phyloP scores from a whole-genome alignment of 2,888 invertebrate genomes.

The Callinectes sapidus region DNA sequence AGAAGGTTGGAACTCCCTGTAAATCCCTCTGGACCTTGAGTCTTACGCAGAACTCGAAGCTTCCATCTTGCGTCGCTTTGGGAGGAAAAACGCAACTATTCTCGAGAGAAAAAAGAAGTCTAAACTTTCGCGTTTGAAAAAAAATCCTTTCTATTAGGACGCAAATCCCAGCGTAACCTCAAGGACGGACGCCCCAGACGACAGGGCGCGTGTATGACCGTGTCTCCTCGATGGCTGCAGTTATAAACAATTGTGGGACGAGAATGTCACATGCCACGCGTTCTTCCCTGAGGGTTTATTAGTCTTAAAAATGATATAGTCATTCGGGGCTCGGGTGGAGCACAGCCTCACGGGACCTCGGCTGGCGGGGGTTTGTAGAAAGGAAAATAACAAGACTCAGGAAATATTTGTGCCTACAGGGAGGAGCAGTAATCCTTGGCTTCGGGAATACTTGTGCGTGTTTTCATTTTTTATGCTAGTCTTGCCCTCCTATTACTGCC shows the following conservation, averaged over 20 bases:
- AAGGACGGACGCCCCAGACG: not conserved
- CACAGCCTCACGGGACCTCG: conserved; percentile 12
- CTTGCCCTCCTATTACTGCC: conserved; percentile 11
- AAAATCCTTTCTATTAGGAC: conserved; percentile 27
- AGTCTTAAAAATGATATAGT: conserved; percentile 52
- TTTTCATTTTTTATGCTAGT: conserved; percentile 17
- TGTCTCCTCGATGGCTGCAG: conserved; percentile 30
- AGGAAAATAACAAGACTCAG: not conserved
- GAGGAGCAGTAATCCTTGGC: not conserved
- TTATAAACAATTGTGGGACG: conserved; percentile 44
- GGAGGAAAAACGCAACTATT: not conserved
- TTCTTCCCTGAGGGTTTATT: conserved; percentile 51
- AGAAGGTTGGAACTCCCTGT: not conserved
- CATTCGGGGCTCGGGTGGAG: conserved; percentile 40
- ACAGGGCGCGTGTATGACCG: not conserved
- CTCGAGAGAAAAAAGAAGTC: not conserved
- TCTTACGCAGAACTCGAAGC: not conserved
- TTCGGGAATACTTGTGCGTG: conserved; percentile 23
- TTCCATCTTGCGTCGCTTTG: not conserved
- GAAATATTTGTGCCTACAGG: conserved; percentile 19
- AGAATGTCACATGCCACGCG: conserved; percentile 46
- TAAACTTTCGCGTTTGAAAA: not conserved
- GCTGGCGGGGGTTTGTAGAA: conserved; percentile 26
- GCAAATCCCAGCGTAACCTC: not conserved
- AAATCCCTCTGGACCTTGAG: not conserved